Percentiles rank a stretch among this genome's conserved stretches.
phyloP scores from a whole-genome alignment of 2,888 invertebrate species.

The Hanleya hanleyi region DNA sequence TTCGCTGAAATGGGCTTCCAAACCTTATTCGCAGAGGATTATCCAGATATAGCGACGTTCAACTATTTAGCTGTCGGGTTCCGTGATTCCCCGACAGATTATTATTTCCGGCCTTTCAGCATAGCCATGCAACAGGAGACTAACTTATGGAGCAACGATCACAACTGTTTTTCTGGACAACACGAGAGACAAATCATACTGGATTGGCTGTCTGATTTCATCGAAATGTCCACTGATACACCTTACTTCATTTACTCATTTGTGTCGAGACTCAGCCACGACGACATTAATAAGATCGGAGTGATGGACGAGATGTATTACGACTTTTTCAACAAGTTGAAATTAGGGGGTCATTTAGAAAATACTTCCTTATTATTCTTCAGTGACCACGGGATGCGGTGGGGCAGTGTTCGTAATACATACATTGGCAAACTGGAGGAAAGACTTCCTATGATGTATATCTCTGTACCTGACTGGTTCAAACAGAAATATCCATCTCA shows the following conservation, averaged over 20 bases:
- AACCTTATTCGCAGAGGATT: conserved; percentile 90
- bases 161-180: conserved; percentile 80
- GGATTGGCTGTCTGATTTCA: conserved; percentile 77
- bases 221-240: conserved; percentile 77
- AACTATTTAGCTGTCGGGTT: conserved; percentile 86
- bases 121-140: conserved; percentile 75
- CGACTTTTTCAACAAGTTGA: conserved; percentile 76
- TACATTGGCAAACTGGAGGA: conserved; percentile 87
- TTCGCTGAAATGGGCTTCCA: conserved; percentile 83
- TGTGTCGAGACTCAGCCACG: conserved; percentile 88
- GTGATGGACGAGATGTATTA: conserved; percentile 81
- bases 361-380: conserved; percentile 71
- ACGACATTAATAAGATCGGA: conserved; percentile 85
- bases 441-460: conserved; percentile 85
- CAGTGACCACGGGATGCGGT: conserved; percentile 92
- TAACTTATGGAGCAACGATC: conserved; percentile 55
- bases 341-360: conserved; percentile 50
- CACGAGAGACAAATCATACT: conserved; percentile 83
- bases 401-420: conserved; percentile 86
- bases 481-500: conserved; percentile 78
- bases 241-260: conserved; percentile 88
- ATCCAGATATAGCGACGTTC: conserved; percentile 85
- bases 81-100: conserved; percentile 86
- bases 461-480: conserved; percentile 84
- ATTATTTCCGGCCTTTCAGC: conserved; percentile 85